phyloP scores from a whole-genome alignment of 1,140 invertebrate genomes.

The Lepidurus packardi region DNA sequence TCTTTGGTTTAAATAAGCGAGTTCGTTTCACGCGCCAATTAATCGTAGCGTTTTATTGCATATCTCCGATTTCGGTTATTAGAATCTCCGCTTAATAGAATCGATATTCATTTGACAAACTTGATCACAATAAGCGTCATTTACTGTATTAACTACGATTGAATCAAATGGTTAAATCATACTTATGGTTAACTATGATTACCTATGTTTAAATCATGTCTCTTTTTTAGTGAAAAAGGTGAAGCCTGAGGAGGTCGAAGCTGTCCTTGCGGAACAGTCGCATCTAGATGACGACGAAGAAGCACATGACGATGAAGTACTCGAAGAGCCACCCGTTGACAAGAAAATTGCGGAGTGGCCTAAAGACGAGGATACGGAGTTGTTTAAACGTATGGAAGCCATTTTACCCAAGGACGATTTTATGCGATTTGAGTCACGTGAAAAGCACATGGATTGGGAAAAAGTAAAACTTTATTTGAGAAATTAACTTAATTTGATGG shows the following conservation, averaged over 20 bases:
- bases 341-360: constrained; percentile 35
- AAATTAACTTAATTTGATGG: neutral
- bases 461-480: constrained; percentile 30
- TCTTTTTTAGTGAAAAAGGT: neutral
- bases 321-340: neutral
- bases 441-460: constrained; percentile 39
- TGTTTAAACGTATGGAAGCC: constrained; percentile 36
- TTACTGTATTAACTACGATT: too few species aligned
- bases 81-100: too few species aligned
- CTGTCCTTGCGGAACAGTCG: neutral
- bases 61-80: too few species aligned
- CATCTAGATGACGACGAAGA: neutral
- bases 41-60: too few species aligned
- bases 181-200: too few species aligned
- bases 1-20: too few species aligned
- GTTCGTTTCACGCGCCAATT: too few species aligned
- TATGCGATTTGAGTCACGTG: constrained; percentile 38
- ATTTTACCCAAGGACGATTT: constrained; percentile 37
- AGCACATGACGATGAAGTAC: neutral
- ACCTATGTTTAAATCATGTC: too few species aligned
- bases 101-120: too few species aligned
- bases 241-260: neutral
- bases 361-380: constrained; percentile 35
- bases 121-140: too few species aligned
- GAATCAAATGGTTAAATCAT: too few species aligned